phyloP scores from a whole-genome alignment of 1,140 invertebrate genomes.

The Aphidius ervi region DNA sequence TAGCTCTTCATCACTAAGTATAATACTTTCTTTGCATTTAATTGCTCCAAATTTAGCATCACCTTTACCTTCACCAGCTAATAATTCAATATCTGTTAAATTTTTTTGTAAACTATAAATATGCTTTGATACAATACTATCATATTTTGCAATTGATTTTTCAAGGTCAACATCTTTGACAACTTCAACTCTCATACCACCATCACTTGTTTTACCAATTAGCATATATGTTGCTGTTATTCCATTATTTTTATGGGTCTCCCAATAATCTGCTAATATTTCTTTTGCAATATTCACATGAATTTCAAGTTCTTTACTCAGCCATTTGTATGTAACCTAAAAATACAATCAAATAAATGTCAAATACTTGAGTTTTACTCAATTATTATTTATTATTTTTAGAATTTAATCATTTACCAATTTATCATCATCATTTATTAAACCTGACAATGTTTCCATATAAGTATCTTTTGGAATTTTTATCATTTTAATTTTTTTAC shows the following conservation, averaged over 20 bases:
- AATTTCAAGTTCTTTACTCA: slow-evolving; percentile 45
- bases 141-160: slow-evolving; percentile 40
- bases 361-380: not conserved
- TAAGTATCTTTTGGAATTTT: slow-evolving; percentile 25
- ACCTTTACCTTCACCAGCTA: slow-evolving; percentile 35
- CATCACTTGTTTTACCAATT: slow-evolving; percentile 40
- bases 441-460: slow-evolving; percentile 29
- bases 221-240: slow-evolving; percentile 41
- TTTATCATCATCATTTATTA: slow-evolving; percentile 40
- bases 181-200: slow-evolving; percentile 43
- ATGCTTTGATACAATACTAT: slow-evolving; percentile 43
- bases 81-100: slow-evolving; percentile 36
- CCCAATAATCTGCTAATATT: slow-evolving; percentile 41
- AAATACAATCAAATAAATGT: slow-evolving; percentile 19
- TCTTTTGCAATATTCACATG: slow-evolving; percentile 49
- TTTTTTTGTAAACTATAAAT: slow-evolving; percentile 49
- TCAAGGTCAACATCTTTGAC: slow-evolving; percentile 36
- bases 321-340: slow-evolving; percentile 50
- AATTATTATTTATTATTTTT: slow-evolving; percentile 10
- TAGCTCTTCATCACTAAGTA: slow-evolving; percentile 36
- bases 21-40: slow-evolving; percentile 36
- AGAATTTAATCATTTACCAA: slow-evolving; percentile 29
- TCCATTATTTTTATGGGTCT: slow-evolving; percentile 32
- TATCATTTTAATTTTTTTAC: slow-evolving; percentile 14
- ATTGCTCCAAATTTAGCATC: slow-evolving; percentile 43